A percentile compares a stretch with the other conserved stretches of the same genome.
These are phyloP conservation scores for Albula glossodonta DNA, from an alignment of 2,113 vertebrate genomes.

Conservation along the genomic window DNA sequence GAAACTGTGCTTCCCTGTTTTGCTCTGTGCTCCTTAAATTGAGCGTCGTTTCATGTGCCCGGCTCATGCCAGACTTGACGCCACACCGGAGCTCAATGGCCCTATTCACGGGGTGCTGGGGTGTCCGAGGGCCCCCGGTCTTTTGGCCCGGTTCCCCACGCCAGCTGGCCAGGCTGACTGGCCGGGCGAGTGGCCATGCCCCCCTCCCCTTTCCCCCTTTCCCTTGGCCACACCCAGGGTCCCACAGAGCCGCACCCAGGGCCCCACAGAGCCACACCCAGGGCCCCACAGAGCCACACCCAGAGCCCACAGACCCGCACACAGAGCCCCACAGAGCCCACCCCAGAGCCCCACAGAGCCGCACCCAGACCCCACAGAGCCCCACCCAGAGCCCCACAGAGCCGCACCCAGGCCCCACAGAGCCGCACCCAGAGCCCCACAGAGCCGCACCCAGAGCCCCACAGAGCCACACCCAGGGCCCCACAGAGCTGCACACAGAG, in stretches of 20 bases:
- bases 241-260: too few species aligned
- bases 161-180: background rate
- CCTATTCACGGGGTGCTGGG: slow-evolving; percentile 9
- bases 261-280: too few species aligned
- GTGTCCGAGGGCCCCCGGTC: background rate
- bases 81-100: slow-evolving; percentile 14
- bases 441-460: too few species aligned
- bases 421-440: too few species aligned
- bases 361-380: too few species aligned
- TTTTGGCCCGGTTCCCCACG: background rate
- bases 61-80: background rate
- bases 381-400: too few species aligned
- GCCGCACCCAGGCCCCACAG: too few species aligned
- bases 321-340: too few species aligned
- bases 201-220: background rate
- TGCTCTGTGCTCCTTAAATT: background rate
- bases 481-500: too few species aligned
- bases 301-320: background rate
- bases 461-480: too few species aligned
- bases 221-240: background rate
- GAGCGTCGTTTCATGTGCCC: background rate
- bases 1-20: slow-evolving; percentile 26
- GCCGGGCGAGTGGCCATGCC: background rate
- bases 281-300: slow-evolving; percentile 12
- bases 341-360: too few species aligned